These are phyloP conservation scores for Tholera decimalis DNA, from an alignment of 2,888 invertebrate species.

Conservation along the genomic window DNA sequence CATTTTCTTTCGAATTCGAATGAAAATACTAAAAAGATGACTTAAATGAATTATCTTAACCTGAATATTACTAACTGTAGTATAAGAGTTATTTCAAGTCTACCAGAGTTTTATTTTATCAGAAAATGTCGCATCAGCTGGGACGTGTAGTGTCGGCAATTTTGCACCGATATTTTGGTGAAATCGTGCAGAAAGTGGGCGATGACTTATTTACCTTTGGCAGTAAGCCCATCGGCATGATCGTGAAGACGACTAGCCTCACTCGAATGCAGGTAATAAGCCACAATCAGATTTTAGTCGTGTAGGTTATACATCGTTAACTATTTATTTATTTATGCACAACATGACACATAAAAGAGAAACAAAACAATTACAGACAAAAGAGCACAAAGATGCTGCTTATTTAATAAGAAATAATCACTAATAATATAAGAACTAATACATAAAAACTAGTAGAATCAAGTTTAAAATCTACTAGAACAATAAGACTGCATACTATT, in stretches of 20 bases:
- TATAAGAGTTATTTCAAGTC: neutral
- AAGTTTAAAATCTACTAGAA: too few relatives aligned
- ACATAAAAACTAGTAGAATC: too few relatives aligned
- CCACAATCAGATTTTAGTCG: conserved; percentile 13
- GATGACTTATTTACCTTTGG: conserved; percentile 94
- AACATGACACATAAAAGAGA: neutral
- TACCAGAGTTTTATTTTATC: neutral
- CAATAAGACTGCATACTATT: too few relatives aligned
- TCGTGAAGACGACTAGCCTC: conserved; percentile 92
- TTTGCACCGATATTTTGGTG: conserved; percentile 95
- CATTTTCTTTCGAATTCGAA: neutral
- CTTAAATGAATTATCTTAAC: neutral
- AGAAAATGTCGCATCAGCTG: conserved; percentile 93
- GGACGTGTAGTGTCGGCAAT: conserved; percentile 94
- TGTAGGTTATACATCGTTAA: conserved; percentile 67
- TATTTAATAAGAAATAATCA: too few relatives aligned
- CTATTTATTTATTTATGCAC: neutral
- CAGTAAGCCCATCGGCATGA: conserved; percentile 92
- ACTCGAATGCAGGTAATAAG: conserved; percentile 81
- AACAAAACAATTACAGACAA: too few relatives aligned
- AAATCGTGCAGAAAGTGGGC: conserved; percentile 94
- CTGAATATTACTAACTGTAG: neutral
- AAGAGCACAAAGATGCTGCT: too few relatives aligned
- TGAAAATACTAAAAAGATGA: neutral
- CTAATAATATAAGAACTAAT: too few relatives aligned